Base-by-base conservation (phyloP, 2,113 vertebrate genomes). In the Scatophagus argus region DNA sequence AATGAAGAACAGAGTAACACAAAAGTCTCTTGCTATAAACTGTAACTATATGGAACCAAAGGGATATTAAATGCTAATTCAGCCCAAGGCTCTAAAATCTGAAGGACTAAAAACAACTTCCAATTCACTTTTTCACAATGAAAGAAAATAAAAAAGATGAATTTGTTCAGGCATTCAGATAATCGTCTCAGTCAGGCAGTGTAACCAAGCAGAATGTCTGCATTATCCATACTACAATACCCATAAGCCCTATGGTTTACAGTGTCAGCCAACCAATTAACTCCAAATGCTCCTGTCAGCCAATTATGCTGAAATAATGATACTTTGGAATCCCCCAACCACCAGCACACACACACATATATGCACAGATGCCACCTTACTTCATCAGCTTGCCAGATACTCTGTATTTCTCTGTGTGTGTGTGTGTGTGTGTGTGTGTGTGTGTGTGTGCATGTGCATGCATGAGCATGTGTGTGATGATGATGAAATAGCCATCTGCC, bases 401-500 rank as follows among this genome's bases (percentile, higher is more conserved):
- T 73, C 21, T 49, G 29, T 32, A 6, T 79, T 6, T 72, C 34
- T 62, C 43, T 71, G 17, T 68, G 2, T 41, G 36, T 31, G 51
- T 23, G 25, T 67, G 47, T n/a, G 46, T 2, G 49, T 23, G 65
- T 65, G 54, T 65, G 46, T 62, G 47, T 73, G 19, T 64, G 5
- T 41, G 38, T 29, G 51, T 17, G 31, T 67, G 41, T 14, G 46
- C 1, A 67, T 43, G 61, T 43, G 75, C 2, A 8, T 32, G 52
- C n/a, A n/a, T 67, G 49, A 14, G 29, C 1, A 2, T 69, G 68
- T 74, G 75, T 75, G 60, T 63, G 79, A 81, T 81, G 82, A 84
- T 87, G 89, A 91, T 90, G 85, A 92, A 92, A 86, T 85, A 69
- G 85, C 91, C 91, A 90, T 93, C 90, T 93, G 91, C 82, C 85